phyloP scores from a whole-genome alignment of 2,888 invertebrate species.

The Agriopis marginaria region DNA sequence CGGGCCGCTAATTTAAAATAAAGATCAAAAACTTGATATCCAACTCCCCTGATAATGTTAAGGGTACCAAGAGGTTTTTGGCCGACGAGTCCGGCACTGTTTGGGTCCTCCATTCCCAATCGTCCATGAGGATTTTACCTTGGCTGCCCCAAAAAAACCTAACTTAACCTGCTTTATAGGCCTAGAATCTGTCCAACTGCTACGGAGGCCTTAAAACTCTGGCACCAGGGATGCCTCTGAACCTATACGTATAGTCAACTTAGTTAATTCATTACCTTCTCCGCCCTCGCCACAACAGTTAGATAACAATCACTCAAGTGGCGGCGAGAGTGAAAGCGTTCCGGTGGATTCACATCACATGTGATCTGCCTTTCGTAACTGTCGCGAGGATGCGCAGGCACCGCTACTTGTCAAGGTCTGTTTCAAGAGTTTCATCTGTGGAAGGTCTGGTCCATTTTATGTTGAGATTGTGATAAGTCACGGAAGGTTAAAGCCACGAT shows the following conservation, averaged over 20 bases:
- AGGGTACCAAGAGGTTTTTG: no score
- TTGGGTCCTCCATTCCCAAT: no score
- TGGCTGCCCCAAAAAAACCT: no score
- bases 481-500: no score
- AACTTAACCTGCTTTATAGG: no score
- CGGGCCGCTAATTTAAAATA: no score
- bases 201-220: no score
- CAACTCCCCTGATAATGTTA: no score
- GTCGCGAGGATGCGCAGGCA: conserved; percentile 40
- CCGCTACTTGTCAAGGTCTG: conserved; percentile 31
- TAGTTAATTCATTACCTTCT: conserved; percentile 11
- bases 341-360: conserved; percentile 78
- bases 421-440: background rate
- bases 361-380: conserved; percentile 63
- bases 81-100: no score
- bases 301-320: conserved; percentile 69
- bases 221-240: background rate
- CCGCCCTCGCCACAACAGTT: conserved; percentile 50
- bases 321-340: conserved; percentile 81
- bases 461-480: background rate
- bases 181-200: no score
- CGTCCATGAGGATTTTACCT: no score
- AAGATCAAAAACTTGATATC: no score
- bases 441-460: background rate
- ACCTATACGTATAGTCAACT: background rate